These are phyloP conservation scores for Xenops minutus DNA, from an alignment of 2,797 vertebrate genomes.

Conservation along the genomic window DNA sequence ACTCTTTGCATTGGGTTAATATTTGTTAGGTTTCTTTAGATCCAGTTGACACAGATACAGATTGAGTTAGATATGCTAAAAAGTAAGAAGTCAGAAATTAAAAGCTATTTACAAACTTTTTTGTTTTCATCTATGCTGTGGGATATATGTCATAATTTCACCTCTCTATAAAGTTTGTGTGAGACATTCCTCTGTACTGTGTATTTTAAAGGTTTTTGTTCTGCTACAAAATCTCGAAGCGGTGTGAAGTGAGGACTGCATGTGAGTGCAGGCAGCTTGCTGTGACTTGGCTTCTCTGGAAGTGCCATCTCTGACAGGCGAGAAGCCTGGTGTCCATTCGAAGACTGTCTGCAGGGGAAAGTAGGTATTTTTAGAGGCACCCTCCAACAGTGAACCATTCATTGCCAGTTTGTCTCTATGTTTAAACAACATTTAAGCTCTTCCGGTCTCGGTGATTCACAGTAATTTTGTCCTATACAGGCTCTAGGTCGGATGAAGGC, in stretches of 20 bases:
- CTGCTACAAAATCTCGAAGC: not conserved
- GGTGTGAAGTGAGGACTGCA: not conserved
- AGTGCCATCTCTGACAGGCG: not conserved
- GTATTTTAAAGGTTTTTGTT: not conserved
- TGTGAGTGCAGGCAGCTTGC: not conserved
- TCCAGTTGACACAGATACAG: not conserved
- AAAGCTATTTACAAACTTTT: not conserved
- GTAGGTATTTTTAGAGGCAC: not conserved
- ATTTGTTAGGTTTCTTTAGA: not conserved
- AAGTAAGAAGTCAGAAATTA: not conserved
- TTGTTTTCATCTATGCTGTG: not conserved
- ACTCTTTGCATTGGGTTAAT: not conserved
- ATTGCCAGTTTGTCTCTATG: not conserved
- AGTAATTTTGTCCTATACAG: not conserved
- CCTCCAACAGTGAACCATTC: not conserved
- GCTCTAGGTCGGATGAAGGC: not conserved
- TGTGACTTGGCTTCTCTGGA: not conserved
- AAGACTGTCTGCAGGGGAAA: not conserved
- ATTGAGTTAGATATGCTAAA: not conserved
- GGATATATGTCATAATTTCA: not conserved
- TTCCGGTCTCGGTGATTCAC: slow-evolving; percentile 23
- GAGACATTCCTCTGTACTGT: not conserved
- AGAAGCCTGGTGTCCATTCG: not conserved
- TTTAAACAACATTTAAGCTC: slow-evolving; percentile 25
- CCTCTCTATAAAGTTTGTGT: not conserved